These are phyloP conservation scores for Dinocampus coccinellae DNA, from an alignment of 2,888 invertebrate genomes.

Conservation along the genomic window DNA sequence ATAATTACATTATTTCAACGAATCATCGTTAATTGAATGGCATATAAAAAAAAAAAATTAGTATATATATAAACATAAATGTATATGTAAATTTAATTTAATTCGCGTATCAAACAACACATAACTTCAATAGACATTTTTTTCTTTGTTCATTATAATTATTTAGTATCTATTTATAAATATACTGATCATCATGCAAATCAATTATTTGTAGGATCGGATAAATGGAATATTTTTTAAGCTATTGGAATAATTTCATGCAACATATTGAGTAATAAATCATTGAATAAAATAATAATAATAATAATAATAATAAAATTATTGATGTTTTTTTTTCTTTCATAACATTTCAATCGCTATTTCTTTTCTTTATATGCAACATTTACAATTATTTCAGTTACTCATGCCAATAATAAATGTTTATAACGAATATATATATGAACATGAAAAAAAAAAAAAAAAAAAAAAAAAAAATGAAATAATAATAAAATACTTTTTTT, in stretches of 20 bases:
- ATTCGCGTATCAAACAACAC: not conserved
- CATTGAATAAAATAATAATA: not conserved
- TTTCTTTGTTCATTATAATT: not conserved
- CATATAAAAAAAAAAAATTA: not conserved
- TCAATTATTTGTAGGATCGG: not conserved
- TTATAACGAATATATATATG: not conserved
- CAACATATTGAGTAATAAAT: not conserved
- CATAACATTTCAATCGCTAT: not conserved
- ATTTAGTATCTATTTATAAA: not conserved
- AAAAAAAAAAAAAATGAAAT: not conserved
- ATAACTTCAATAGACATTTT: not conserved
- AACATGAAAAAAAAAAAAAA: not conserved
- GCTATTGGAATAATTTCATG: not conserved
- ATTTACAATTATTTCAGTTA: not conserved
- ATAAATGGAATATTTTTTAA: not conserved
- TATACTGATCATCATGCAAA: not conserved
- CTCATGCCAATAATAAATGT: not conserved
- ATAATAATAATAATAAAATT: too few relatives aligned
- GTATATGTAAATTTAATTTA: not conserved
- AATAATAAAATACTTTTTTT: not conserved
- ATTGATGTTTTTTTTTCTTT: not conserved
- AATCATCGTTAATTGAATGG: not conserved
- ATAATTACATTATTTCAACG: conserved; percentile 47
- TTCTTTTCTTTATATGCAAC: not conserved
- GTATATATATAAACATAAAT: too few relatives aligned